A percentile compares a stretch with the other conserved stretches of the same genome.
These are phyloP conservation scores for Scolopax rusticola DNA, from an alignment of 2,797 vertebrate species.

Conservation along the genomic window DNA sequence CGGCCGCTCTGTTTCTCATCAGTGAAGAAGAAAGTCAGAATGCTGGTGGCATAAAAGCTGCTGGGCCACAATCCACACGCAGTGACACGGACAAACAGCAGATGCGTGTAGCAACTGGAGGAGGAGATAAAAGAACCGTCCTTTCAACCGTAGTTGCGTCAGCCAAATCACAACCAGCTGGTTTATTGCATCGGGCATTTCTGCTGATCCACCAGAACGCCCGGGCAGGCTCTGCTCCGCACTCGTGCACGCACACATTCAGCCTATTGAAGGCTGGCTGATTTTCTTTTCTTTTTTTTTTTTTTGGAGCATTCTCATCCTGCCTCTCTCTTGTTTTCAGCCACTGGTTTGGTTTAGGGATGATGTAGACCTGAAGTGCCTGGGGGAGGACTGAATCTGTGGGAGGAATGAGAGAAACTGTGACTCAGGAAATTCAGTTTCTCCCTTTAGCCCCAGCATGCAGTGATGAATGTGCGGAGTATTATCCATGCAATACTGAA, in stretches of 20 bases:
- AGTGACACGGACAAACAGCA: conserved; percentile 34
- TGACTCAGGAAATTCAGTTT: conserved; percentile 54
- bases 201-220: conserved; percentile 6
- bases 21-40: conserved; percentile 40
- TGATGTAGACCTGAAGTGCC: not conserved
- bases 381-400: not conserved
- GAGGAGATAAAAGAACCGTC: conserved; percentile 33
- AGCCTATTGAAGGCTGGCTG: not conserved
- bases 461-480: not conserved
- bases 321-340: not conserved
- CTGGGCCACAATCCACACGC: not conserved
- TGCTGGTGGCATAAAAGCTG: not conserved
- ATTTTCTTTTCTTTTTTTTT: no score
- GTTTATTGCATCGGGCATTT: not conserved
- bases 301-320: not conserved
- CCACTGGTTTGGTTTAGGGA: not conserved
- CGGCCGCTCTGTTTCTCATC: conserved; percentile 5
- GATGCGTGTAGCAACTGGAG: not conserved
- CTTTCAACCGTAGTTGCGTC: not conserved
- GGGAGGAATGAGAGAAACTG: conserved; percentile 45
- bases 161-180: conserved; percentile 57
- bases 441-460: not conserved
- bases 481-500: not conserved
- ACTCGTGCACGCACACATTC: rapidly evolving
- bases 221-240: not conserved